Evolutionary conservation across 2,797 vertebrate genomes (phyloP), one percentile per base, ranked within the genome.

Genomic region (Alcedo quadribrachys): DNA sequence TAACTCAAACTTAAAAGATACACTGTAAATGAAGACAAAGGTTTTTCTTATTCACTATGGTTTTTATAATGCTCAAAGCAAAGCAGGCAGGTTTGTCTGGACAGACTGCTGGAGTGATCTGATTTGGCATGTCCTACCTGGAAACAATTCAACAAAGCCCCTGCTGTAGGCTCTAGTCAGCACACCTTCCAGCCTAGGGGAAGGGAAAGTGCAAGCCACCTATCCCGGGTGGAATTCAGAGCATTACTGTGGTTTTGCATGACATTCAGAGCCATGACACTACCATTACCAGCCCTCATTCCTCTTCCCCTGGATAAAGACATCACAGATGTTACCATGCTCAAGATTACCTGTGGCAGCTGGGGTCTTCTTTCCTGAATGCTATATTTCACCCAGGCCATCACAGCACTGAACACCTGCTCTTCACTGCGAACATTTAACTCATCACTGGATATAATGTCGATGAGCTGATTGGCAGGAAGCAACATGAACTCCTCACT

Each of bases 361-460:
- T 99, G 99, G 21, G 98, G 99, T 45, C 99, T 97, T 55, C 99
- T 98, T 62, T 99, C 99, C 95, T 99, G 99, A 96, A 99, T 99
- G 97, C 99, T 99, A 97, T 99, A 99, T 86, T 99, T 99, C 70
- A 99, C 99, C 99, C 99, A 99, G 55, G 99, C 99, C 99, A 99
- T 99, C 82, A 99, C 99, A 0, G 99, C 99, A 4, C 98, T 99
- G 97, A 99, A 99, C 79, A 99, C 99, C 96, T 99, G 99, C 96
- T 99, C 99, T 82, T 99, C 99, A 4, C 99, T 99, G 61, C 99
- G 99, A 69, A 99, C 99, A 0, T 99, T 99, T 30, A 99, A 97
- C 98, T 99, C 99, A 14, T 99, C 99, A n/a, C 99, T 99, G 89
- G 99, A 99, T 95, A 99, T 99, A 12, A 99, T 99, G 97, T 99